These are phyloP conservation scores for Baronia brevicornis DNA, from an alignment of 2,888 invertebrate species.

Conservation along the genomic window DNA sequence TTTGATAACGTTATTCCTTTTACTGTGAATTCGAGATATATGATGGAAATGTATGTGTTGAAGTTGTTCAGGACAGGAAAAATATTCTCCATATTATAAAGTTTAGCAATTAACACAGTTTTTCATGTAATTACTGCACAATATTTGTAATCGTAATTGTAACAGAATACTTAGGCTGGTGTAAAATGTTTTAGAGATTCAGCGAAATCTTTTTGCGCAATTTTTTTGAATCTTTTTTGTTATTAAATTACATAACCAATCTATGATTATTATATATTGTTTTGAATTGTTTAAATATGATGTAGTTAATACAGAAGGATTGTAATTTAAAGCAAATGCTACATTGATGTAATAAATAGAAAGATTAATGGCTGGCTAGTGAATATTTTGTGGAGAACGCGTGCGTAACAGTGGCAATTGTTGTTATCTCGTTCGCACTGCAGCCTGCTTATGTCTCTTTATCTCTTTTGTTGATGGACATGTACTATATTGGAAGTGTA, in stretches of 20 bases:
- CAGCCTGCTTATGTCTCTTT: too few species aligned
- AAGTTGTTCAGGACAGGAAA: constrained; percentile 12
- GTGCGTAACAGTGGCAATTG: too few species aligned
- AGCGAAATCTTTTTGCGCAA: constrained; percentile 17
- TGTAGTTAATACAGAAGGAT: too few species aligned
- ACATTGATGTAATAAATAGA: too few species aligned
- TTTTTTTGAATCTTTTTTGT: constrained; percentile 17
- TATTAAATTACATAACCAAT: constrained; percentile 14
- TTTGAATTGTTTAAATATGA: too few species aligned
- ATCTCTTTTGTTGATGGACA: too few species aligned
- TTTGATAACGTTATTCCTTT: constrained; percentile 14
- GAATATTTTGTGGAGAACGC: too few species aligned
- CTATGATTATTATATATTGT: constrained; percentile 11
- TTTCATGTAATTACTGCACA: constrained; percentile 64
- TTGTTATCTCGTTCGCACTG: too few species aligned
- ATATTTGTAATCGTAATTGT: constrained; percentile 55
- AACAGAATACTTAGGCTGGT: constrained; percentile 33
- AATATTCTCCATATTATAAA: constrained; percentile 13
- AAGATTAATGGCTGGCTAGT: too few species aligned
- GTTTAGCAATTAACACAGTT: constrained; percentile 19
- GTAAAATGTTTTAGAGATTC: constrained; percentile 38
- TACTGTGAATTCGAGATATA: constrained; percentile 1
- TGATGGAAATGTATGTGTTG: constrained; percentile 3
- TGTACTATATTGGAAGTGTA: too few species aligned
- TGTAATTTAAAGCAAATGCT: too few species aligned